These are phyloP conservation scores for Dendroctonus ponderosae DNA, from an alignment of 1,140 invertebrate species.

Conservation along the genomic window DNA sequence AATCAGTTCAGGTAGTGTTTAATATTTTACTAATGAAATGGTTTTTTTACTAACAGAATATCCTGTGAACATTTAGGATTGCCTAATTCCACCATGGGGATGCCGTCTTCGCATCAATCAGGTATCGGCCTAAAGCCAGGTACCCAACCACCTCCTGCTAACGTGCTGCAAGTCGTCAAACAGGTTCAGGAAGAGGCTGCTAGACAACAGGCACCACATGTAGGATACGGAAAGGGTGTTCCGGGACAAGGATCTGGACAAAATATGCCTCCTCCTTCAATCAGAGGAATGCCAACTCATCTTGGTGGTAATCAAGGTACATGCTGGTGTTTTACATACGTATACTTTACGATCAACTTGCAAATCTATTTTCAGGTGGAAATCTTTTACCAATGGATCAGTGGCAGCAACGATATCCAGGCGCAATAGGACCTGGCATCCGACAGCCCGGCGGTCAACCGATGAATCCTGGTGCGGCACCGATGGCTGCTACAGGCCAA, in stretches of 20 bases:
- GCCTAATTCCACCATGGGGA: slow-evolving; percentile 47
- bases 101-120: slow-evolving; percentile 57
- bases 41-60: too few relatives aligned
- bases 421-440: slow-evolving; percentile 51
- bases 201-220: slow-evolving; percentile 74
- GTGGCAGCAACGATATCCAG: slow-evolving; percentile 60
- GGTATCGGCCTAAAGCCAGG: slow-evolving; percentile 69
- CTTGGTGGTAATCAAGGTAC: slow-evolving; percentile 47
- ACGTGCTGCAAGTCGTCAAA: slow-evolving; percentile 83
- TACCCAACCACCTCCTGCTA: slow-evolving; percentile 73
- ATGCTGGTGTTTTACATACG: not conserved
- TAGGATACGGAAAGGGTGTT: slow-evolving; percentile 68
- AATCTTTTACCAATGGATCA: slow-evolving; percentile 67
- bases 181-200: slow-evolving; percentile 92
- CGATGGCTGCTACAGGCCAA: slow-evolving; percentile 29
- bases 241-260: slow-evolving; percentile 59
- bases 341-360: not conserved
- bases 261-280: slow-evolving; percentile 68
- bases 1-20: slow-evolving; percentile 38
- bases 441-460: slow-evolving; percentile 48
- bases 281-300: slow-evolving; percentile 54
- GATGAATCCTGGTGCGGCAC: slow-evolving; percentile 32
- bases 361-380: slow-evolving; percentile 41
- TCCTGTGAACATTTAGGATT: slow-evolving; percentile 17
- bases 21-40: too few relatives aligned